phyloP scores from a whole-genome alignment of 2,888 invertebrate genomes.

The Iselma pallidipennis region DNA sequence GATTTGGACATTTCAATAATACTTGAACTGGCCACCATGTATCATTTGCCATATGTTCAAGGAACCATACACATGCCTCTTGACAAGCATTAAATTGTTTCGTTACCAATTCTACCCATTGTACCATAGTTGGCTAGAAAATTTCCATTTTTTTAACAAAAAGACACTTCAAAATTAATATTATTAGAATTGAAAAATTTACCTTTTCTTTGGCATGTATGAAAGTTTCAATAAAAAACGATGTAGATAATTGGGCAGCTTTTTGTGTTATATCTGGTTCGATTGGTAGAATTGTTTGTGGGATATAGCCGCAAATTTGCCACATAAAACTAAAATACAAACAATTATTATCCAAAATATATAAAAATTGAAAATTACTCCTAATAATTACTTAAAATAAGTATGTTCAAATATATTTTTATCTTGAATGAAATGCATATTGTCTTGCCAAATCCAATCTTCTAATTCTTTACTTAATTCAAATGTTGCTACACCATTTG shows the following conservation, averaged over 20 bases:
- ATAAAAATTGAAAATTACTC: neutral
- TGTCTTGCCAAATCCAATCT: conserved; percentile 98
- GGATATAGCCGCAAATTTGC: conserved; percentile 93
- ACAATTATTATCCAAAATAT: conserved; percentile 3
- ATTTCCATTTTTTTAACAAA: too few species aligned
- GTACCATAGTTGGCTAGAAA: conserved; percentile 87
- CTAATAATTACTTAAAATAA: conserved; percentile 77
- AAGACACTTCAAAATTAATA: neutral
- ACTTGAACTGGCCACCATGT: conserved; percentile 95
- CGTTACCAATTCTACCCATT: conserved; percentile 93
- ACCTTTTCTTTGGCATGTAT: conserved; percentile 97
- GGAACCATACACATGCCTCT: conserved; percentile 88
- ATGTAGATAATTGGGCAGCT: conserved; percentile 86
- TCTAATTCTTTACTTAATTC: conserved; percentile 79
- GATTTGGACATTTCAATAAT: conserved; percentile 93
- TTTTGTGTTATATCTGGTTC: conserved; percentile 81
- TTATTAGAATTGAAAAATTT: conserved; percentile 26
- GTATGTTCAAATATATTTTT: conserved; percentile 96
- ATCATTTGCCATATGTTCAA: conserved; percentile 90
- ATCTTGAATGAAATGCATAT: conserved; percentile 92
- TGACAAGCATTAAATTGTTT: conserved; percentile 93
- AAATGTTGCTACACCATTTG: conserved; percentile 48
- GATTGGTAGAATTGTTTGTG: conserved; percentile 81
- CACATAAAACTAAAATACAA: conserved; percentile 81
- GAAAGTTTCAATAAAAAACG: conserved; percentile 94